Evolutionary conservation across 2,113 vertebrate species (phyloP), one percentile per base, ranked within the genome.

Genomic region (Hystrix cristata): DNA sequence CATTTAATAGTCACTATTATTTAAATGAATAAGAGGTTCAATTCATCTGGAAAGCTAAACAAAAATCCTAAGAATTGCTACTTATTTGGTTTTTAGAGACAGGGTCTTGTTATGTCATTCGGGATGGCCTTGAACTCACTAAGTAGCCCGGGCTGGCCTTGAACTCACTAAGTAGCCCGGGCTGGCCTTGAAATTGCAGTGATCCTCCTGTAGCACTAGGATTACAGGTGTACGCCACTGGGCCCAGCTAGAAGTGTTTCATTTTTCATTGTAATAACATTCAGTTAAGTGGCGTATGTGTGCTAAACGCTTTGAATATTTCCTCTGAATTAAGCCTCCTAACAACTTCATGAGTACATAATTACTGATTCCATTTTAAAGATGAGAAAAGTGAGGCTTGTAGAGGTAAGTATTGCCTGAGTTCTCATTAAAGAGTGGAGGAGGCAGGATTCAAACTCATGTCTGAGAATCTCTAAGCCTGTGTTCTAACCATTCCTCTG

Each of bases 311-410:
- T 64, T 90, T 57, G 81, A 95, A 84, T 55, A 78, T 27, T 29
- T 95, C 83, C 74, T 85, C 25, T 79, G 91, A 94, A 78, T 38
- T 89, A 43, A 91, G 67, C 67, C 59, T 86, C 31, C 25, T 55
- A 96, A 60, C 31, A 94, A 87, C 25, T 69, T 57, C 64, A 55
- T 74, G n/a, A 78, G 8, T 23, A 55, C 34, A 8, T 67, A 74
- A 92, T 65, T 38, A 92, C 19, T 72, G 18, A 87, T 34, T 72
- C 74, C 87, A 95, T 91, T 96, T 97, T 60, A 96, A 51, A 96
- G 87, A 92, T 89, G 90, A 89, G 78, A 90, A 92, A 92, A 81
- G 25, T 64, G 78, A 96, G 80, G 51, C 78, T 62, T 34, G 31
- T 5, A 71, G 60, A 65, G 7, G 43, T 43, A 74, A 53, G 34